phyloP scores from a whole-genome alignment of 2,888 invertebrate genomes.

The Esperia sulphurella region DNA sequence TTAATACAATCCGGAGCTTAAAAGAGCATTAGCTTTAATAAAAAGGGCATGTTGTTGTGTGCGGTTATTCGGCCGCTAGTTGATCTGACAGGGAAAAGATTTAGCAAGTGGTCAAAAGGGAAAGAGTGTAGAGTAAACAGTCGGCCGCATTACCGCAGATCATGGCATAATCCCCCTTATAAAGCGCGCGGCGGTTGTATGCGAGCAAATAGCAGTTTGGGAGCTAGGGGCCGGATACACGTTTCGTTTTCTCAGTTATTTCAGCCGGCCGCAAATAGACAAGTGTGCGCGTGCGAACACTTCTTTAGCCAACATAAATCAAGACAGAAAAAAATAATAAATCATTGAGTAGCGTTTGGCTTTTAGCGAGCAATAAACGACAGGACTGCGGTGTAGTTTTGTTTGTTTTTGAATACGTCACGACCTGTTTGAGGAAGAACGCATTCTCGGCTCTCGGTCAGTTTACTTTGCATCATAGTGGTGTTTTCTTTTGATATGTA shows the following conservation, averaged over 20 bases:
- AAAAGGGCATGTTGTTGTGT: conserved; percentile 27
- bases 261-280: conserved; percentile 60
- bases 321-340: conserved; percentile 47
- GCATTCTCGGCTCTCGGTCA: conserved; percentile 1
- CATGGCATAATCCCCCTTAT: conserved; percentile 52
- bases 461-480: conserved; percentile 1
- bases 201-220: conserved; percentile 36
- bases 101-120: conserved; percentile 52
- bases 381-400: conserved; percentile 31
- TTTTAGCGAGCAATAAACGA: conserved; percentile 40
- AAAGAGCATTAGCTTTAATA: conserved; percentile 34
- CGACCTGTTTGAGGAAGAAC: conserved; percentile 6
- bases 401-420: conserved; percentile 25
- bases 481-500: neutral
- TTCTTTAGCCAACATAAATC: conserved; percentile 52
- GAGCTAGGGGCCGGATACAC: conserved; percentile 49
- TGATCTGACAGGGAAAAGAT: conserved; percentile 51
- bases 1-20: conserved; percentile 19
- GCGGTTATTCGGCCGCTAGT: conserved; percentile 26
- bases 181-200: conserved; percentile 37
- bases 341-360: conserved; percentile 38
- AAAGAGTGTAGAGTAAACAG: conserved; percentile 39
- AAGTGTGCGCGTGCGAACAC: conserved; percentile 43
- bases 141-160: conserved; percentile 57
- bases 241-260: conserved; percentile 61